Conservation (phyloP, 1,140 invertebrate genomes). For the Hormaphis cornu region DNA sequence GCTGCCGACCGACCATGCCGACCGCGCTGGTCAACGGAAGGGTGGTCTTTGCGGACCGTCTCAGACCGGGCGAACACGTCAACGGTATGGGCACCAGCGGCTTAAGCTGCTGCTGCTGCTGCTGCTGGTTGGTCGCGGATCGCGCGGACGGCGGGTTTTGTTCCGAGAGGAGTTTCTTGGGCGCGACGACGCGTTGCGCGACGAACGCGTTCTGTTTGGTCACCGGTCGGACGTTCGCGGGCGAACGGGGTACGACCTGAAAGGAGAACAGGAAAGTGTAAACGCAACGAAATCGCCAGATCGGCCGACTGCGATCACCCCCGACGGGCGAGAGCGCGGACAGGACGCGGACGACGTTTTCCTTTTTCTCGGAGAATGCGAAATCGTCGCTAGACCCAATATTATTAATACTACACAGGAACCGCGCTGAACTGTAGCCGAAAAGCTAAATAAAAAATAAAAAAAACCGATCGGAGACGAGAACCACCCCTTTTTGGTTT, state of each 20-base stretch:
- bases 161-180: neutral
- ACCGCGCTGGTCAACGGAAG: neutral
- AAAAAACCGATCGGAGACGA: too few species aligned
- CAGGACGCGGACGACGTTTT: too few species aligned
- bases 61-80: neutral
- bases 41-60: neutral
- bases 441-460: too few species aligned
- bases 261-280: neutral
- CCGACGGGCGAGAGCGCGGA: too few species aligned
- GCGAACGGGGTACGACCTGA: neutral
- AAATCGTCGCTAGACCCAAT: too few species aligned
- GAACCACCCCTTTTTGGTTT: too few species aligned
- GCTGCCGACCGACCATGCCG: neutral
- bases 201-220: neutral
- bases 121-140: too few species aligned
- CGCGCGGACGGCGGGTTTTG: neutral
- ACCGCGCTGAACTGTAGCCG: too few species aligned
- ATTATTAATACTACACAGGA: too few species aligned
- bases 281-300: too few species aligned
- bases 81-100: conserved; percentile 11
- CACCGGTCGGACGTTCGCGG: conserved; percentile 4
- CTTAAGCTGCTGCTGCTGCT: neutral
- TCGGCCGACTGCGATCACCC: too few species aligned
- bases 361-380: too few species aligned
- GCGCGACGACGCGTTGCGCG: neutral